phyloP scores from a whole-genome alignment of 2,113 vertebrate genomes.

The Oxygymnocypris stewartii region DNA sequence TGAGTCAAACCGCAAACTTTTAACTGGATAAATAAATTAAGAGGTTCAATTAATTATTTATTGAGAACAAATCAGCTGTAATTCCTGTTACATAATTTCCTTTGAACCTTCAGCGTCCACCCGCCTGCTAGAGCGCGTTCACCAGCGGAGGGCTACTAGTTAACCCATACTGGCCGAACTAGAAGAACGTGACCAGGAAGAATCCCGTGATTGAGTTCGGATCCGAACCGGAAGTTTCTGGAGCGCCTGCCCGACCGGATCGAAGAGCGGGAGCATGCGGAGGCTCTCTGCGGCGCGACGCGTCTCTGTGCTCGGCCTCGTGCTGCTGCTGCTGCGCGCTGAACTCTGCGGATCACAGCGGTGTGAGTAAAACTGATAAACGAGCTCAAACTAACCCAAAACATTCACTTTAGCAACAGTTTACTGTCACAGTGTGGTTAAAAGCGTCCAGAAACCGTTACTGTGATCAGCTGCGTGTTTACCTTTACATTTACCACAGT shows the following conservation, averaged over 20 bases:
- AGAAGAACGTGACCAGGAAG: conserved; percentile 61
- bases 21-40: neutral
- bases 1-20: neutral
- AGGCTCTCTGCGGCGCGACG: conserved; percentile 58
- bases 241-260: neutral
- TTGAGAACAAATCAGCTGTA: neutral
- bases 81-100: conserved; percentile 11
- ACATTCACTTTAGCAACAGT: neutral
- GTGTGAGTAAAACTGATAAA: conserved; percentile 69
- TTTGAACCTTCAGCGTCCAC: neutral
- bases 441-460: neutral
- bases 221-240: conserved; percentile 37
- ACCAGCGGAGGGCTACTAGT: conserved; percentile 7
- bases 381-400: neutral
- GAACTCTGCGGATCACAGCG: conserved; percentile 65
- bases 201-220: conserved; percentile 54
- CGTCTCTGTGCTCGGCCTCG: conserved; percentile 60
- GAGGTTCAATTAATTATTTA: neutral
- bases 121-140: neutral
- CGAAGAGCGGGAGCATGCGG: conserved; percentile 68
- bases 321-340: conserved; percentile 65
- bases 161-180: neutral
- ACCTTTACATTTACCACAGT: neutral
- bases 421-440: neutral
- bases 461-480: neutral